Evolutionary conservation across 2,113 vertebrate genomes (phyloP).

Genomic region (Percopsis transmontana): DNA sequence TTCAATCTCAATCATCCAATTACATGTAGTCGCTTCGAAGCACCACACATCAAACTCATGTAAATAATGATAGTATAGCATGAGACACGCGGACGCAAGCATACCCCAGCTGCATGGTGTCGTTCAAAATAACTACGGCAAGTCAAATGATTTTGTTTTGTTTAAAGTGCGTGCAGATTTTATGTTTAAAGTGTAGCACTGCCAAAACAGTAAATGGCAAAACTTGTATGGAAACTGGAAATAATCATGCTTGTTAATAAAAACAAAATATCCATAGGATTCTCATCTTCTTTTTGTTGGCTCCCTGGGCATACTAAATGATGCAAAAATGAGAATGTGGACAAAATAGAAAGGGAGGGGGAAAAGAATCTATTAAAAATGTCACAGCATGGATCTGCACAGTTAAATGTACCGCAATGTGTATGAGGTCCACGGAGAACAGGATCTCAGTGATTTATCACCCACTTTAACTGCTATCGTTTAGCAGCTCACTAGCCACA

Average conservation of each 20-base stretch:
- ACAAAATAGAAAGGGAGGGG: neutral
- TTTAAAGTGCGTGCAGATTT: neutral
- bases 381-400: slow-evolving; percentile 14
- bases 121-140: neutral
- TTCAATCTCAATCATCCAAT: neutral
- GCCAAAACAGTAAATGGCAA: slow-evolving; percentile 19
- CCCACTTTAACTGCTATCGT: slow-evolving; percentile 32
- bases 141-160: neutral
- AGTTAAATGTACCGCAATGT: slow-evolving; percentile 15
- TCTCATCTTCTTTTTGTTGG: neutral
- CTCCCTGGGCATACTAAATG: neutral
- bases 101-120: neutral
- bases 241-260: neutral
- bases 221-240: too few relatives aligned
- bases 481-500: slow-evolving; percentile 57
- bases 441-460: slow-evolving; percentile 43
- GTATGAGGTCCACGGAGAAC: slow-evolving; percentile 30
- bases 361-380: slow-evolving; percentile 9
- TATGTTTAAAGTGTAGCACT: slow-evolving; percentile 7
- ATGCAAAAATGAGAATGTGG: neutral
- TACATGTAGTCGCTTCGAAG: neutral
- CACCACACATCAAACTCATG: slow-evolving; percentile 5
- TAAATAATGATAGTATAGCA: slow-evolving; percentile 15
- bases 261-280: slow-evolving; percentile 17
- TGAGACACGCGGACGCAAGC: neutral